phyloP scores from a whole-genome alignment of 2,113 vertebrate genomes.

The Balaeniceps rex region DNA sequence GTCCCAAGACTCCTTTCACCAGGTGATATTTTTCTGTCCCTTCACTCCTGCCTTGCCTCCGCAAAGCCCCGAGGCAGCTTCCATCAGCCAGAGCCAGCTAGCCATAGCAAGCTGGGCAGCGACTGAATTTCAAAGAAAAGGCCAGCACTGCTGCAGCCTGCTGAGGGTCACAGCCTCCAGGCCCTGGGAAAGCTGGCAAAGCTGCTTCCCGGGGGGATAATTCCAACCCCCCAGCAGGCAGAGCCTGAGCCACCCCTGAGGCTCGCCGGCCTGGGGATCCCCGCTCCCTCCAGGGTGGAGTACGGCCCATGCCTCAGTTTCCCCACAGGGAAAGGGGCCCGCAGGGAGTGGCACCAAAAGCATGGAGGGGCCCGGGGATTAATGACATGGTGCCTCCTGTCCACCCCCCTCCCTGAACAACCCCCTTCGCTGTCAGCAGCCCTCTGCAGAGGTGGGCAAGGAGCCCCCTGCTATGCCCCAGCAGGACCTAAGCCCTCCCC shows the following conservation, averaged over 20 bases:
- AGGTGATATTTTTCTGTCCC: background rate
- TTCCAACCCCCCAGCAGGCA: background rate
- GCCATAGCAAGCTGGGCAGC: rapidly evolving
- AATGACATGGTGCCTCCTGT: background rate
- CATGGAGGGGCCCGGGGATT: rapidly evolving
- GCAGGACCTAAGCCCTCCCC: background rate
- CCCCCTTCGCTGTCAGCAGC: background rate
- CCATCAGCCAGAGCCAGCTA: rapidly evolving
- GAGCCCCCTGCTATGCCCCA: background rate
- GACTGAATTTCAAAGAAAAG: background rate
- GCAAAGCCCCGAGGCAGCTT: background rate
- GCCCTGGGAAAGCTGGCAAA: background rate
- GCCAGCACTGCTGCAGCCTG: background rate
- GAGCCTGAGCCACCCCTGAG: background rate
- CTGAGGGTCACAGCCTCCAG: rapidly evolving
- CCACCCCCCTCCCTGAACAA: background rate
- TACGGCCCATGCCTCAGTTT: rapidly evolving
- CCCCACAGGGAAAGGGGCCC: background rate
- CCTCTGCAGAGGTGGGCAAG: background rate
- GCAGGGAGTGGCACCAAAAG: background rate
- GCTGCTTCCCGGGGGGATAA: background rate
- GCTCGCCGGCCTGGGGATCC: background rate
- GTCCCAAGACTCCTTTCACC: background rate
- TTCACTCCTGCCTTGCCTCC: background rate
- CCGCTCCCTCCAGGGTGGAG: rapidly evolving